These are phyloP conservation scores for Endotricha flammealis DNA, from an alignment of 2,888 invertebrate species.

Conservation along the genomic window DNA sequence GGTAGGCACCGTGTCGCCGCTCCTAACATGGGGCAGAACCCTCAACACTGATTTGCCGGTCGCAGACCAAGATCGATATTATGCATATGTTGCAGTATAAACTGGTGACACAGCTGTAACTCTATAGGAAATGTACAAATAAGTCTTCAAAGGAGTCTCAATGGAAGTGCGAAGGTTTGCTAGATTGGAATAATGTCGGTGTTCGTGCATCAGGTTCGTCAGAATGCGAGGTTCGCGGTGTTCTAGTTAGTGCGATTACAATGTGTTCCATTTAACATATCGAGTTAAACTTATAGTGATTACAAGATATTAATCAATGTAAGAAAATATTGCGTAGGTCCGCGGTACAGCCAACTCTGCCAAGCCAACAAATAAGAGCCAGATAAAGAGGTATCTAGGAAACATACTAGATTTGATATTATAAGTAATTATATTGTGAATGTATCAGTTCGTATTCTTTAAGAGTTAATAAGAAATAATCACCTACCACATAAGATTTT, in stretches of 20 bases:
- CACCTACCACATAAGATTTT: constrained; percentile 67
- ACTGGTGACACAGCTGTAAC: constrained; percentile 1
- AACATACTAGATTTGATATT: constrained; percentile 38
- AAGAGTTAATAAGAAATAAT: constrained; percentile 44
- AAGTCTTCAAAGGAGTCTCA: neutral
- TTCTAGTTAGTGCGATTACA: constrained; percentile 1
- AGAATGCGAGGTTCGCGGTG: neutral
- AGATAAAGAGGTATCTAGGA: too few relatives aligned
- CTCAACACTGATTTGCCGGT: constrained; percentile 65
- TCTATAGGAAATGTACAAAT: constrained; percentile 2
- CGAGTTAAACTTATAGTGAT: neutral
- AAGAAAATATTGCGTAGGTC: constrained; percentile 13
- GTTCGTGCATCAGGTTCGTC: neutral
- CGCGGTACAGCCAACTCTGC: too few relatives aligned
- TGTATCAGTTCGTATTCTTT: constrained; percentile 32
- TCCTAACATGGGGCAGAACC: constrained; percentile 69
- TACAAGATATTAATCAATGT: neutral
- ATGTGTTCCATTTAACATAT: constrained; percentile 7
- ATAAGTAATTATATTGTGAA: constrained; percentile 33
- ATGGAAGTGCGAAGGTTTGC: neutral
- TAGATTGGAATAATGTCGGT: neutral
- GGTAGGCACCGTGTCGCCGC: constrained; percentile 70
- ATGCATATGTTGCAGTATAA: constrained; percentile 59
- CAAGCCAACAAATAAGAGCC: too few relatives aligned
- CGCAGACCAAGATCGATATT: constrained; percentile 41